Percentiles rank a stretch among this genome's conserved stretches.
phyloP scores from a whole-genome alignment of 2,113 vertebrate species.

The Crotalus helleri region DNA sequence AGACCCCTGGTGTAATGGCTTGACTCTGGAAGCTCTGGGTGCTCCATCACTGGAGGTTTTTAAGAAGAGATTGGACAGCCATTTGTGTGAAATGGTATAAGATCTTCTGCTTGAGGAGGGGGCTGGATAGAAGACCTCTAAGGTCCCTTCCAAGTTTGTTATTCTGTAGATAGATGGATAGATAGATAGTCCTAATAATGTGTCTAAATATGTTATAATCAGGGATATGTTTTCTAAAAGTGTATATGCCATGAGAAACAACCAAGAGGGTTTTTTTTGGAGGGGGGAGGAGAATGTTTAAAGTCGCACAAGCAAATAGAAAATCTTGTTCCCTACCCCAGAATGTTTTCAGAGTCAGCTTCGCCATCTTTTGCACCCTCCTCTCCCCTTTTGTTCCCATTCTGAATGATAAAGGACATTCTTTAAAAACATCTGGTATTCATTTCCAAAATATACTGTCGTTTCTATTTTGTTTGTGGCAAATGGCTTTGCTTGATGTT shows the following conservation, averaged over 20 bases:
- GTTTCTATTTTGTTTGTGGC: constrained; percentile 26
- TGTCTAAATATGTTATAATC: background rate
- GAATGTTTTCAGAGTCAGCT: constrained; percentile 22
- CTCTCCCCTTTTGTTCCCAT: constrained; percentile 32
- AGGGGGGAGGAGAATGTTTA: background rate
- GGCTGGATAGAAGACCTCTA: too few species aligned
- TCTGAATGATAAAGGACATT: constrained; percentile 40
- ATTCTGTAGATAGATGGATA: background rate
- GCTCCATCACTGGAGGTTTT: background rate
- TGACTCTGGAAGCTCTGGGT: background rate
- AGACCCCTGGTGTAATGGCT: background rate
- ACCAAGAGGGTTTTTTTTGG: background rate
- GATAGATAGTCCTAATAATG: background rate
- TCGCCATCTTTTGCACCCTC: constrained; percentile 52
- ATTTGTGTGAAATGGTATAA: background rate
- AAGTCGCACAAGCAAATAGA: background rate
- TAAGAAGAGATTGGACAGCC: background rate
- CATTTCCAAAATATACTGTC: constrained; percentile 51
- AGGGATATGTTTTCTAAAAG: too few species aligned
- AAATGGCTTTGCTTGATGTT: constrained; percentile 40
- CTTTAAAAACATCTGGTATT: constrained; percentile 58
- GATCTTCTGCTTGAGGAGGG: background rate
- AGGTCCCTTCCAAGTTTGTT: background rate
- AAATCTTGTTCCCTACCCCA: background rate
- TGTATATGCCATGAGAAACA: background rate